phyloP scores from a whole-genome alignment of 2,797 vertebrate species.

The Crocodylus rhombifer region DNA sequence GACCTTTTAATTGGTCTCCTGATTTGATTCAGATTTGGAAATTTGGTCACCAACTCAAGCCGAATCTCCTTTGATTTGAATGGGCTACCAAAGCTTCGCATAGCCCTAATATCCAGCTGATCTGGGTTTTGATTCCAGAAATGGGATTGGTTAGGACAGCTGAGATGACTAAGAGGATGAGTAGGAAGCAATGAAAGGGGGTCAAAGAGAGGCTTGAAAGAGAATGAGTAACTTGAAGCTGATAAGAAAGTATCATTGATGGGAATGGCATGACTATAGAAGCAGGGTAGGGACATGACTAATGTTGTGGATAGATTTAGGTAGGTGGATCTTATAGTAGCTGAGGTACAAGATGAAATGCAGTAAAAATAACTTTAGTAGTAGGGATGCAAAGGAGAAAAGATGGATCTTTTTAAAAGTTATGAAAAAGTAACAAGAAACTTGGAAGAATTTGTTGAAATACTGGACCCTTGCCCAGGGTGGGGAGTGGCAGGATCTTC shows the following conservation, averaged over 20 bases:
- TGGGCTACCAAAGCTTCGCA: too few species aligned
- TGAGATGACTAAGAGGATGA: not conserved
- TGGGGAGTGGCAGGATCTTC: not conserved
- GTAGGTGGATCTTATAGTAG: conserved; percentile 38
- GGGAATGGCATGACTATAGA: conserved; percentile 41
- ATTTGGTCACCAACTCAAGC: too few species aligned
- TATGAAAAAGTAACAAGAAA: not conserved
- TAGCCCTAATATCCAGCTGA: too few species aligned
- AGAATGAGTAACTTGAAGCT: conserved; percentile 2
- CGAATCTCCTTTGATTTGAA: too few species aligned
- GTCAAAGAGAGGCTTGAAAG: not conserved
- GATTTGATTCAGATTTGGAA: too few species aligned
- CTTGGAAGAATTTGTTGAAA: not conserved
- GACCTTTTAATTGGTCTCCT: too few species aligned
- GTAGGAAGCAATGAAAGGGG: not conserved
- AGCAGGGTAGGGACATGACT: conserved; percentile 36
- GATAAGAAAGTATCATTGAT: conserved; percentile 2
- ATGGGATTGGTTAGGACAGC: not conserved
- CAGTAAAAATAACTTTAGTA: not conserved
- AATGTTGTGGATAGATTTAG: conserved; percentile 33
- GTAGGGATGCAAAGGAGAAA: conserved; percentile 7
- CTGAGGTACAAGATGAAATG: conserved; percentile 23
- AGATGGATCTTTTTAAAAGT: not conserved
- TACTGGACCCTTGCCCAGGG: not conserved
- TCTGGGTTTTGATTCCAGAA: not conserved